These are phyloP conservation scores for Coranthus polyacanthus DNA, from an alignment of 2,797 vertebrate genomes.

Conservation along the genomic window DNA sequence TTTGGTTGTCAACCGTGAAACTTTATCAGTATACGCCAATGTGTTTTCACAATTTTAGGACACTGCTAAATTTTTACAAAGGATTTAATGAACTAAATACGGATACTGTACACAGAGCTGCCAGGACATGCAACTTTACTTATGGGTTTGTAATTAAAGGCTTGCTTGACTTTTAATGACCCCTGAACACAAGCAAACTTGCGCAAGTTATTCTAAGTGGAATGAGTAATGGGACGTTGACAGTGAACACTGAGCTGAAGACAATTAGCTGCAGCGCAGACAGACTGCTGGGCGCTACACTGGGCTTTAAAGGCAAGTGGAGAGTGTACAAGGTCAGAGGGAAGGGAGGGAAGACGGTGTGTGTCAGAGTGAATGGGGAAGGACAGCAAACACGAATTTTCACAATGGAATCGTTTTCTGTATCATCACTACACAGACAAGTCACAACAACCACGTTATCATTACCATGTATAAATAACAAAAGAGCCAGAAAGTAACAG, in stretches of 20 bases:
- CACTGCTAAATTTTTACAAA: not conserved
- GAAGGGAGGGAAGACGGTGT: slow-evolving; percentile 15
- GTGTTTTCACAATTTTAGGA: not conserved
- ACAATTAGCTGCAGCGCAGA: slow-evolving; percentile 75
- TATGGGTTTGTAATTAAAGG: slow-evolving; percentile 81
- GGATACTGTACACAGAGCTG: slow-evolving; percentile 27
- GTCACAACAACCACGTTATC: too few relatives aligned
- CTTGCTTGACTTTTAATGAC: slow-evolving; percentile 80
- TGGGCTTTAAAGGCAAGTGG: slow-evolving; percentile 58
- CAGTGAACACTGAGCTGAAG: slow-evolving; percentile 73
- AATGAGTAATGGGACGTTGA: slow-evolving; percentile 80
- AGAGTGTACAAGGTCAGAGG: slow-evolving; percentile 71
- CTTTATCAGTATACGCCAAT: not conserved
- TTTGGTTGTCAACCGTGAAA: not conserved
- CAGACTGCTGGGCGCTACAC: slow-evolving; percentile 78
- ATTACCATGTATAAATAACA: too few relatives aligned
- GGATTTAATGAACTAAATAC: slow-evolving; percentile 3
- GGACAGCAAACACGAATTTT: too few relatives aligned
- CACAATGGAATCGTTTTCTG: too few relatives aligned
- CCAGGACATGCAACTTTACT: slow-evolving; percentile 67
- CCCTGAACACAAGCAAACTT: slow-evolving; percentile 79
- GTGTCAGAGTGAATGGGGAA: not conserved
- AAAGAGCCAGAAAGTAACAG: too few relatives aligned
- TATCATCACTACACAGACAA: too few relatives aligned
- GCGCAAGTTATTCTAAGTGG: slow-evolving; percentile 79